phyloP scores from a whole-genome alignment of 1,140 invertebrate species.

The Nasonia vitripennis region DNA sequence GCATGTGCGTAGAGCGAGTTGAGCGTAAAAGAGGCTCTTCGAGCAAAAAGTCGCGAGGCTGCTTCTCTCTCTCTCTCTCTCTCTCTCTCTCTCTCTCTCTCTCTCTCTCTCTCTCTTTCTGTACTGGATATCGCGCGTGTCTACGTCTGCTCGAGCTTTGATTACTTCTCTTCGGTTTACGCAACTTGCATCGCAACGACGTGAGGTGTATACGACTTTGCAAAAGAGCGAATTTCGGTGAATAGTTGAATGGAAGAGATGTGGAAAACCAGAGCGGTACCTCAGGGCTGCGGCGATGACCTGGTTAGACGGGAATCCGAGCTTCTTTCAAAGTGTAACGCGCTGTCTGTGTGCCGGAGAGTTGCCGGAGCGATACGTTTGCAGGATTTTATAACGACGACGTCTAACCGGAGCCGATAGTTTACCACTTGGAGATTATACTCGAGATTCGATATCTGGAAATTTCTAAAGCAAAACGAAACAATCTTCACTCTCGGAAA shows the following conservation, averaged over 20 bases:
- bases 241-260: too few species aligned
- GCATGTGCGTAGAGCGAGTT: background rate
- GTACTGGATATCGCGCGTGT: background rate
- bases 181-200: background rate
- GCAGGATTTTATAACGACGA: too few species aligned
- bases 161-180: background rate
- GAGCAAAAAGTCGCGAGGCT: background rate
- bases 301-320: background rate
- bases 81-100: background rate
- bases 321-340: background rate
- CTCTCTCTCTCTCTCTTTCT: background rate
- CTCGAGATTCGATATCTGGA: background rate
- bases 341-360: background rate
- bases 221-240: too few species aligned
- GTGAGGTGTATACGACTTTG: background rate
- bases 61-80: background rate
- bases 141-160: background rate
- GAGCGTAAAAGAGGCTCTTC: slow-evolving; percentile 6
- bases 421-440: background rate
- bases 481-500: background rate
- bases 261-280: background rate
- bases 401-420: background rate
- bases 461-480: background rate
- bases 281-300: background rate
- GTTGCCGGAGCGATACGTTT: too few species aligned